A percentile compares a stretch with the other conserved stretches of the same genome.
These are phyloP conservation scores for Monarcha castaneiventris DNA, from an alignment of 2,113 vertebrate species.

Conservation along the genomic window DNA sequence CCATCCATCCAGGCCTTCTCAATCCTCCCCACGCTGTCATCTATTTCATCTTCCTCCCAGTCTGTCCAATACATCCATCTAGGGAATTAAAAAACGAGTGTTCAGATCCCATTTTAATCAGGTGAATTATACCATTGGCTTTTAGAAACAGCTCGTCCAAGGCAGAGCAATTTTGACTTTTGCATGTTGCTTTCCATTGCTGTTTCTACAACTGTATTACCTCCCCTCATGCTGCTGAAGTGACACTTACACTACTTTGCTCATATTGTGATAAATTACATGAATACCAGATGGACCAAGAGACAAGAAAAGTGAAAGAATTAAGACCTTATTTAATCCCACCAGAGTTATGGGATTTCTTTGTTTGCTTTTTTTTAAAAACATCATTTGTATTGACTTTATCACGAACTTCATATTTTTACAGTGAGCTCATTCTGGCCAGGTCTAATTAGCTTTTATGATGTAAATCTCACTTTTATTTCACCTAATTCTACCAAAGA, in stretches of 20 bases:
- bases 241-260: background rate
- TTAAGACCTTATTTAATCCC: constrained; percentile 15
- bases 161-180: background rate
- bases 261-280: background rate
- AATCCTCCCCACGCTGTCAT: constrained; percentile 95
- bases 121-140: background rate
- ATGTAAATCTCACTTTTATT: constrained; percentile 32
- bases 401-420: constrained; percentile 7
- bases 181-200: background rate
- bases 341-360: background rate
- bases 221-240: background rate
- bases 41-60: constrained; percentile 98
- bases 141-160: background rate
- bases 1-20: constrained; percentile 99
- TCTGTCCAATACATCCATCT: constrained; percentile 99
- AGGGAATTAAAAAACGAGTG: constrained; percentile 38
- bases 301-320: background rate
- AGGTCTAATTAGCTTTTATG: constrained; percentile 47
- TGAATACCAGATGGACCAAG: background rate
- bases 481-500: constrained; percentile 6
- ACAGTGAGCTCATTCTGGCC: background rate
- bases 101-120: background rate
- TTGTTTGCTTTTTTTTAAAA: background rate
- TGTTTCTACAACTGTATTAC: background rate
- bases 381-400: constrained; percentile 17